Evolutionary conservation across 2,888 invertebrate genomes (phyloP).

Genomic region (Polymixis lichenea): DNA sequence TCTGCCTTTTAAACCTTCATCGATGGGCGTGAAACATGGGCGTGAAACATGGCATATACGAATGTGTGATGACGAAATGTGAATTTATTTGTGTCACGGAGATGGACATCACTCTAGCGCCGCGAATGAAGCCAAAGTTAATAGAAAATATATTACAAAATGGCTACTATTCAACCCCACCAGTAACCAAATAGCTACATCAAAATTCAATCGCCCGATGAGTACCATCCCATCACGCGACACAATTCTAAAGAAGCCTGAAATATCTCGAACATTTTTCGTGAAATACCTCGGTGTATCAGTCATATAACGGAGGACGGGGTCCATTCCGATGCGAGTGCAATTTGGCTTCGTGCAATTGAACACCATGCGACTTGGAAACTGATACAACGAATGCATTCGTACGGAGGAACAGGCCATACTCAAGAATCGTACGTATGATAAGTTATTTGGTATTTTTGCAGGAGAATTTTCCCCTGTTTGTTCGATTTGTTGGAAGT

Average conservation of each 20-base stretch:
- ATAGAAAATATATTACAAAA: background rate
- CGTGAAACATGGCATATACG: too few relatives aligned
- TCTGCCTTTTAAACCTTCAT: background rate
- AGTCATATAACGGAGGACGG: constrained; percentile 56
- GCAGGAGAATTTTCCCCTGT: constrained; percentile 1
- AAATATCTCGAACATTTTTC: constrained; percentile 56
- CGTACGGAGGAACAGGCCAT: constrained; percentile 34
- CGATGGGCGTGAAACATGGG: background rate
- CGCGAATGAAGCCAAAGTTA: background rate
- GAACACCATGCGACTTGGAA: constrained; percentile 86
- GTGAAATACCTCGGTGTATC: constrained; percentile 52
- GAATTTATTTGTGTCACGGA: background rate
- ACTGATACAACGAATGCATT: constrained; percentile 82
- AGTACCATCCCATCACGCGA: constrained; percentile 24
- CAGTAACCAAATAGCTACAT: constrained; percentile 15
- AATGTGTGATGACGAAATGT: background rate
- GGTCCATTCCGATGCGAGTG: constrained; percentile 70
- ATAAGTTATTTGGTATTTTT: constrained; percentile 51
- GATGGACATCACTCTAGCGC: background rate
- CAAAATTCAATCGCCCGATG: constrained; percentile 55
- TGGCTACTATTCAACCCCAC: background rate
- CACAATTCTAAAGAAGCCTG: constrained; percentile 37
- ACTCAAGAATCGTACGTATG: constrained; percentile 32
- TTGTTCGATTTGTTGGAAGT: constrained; percentile 1
- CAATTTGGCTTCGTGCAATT: constrained; percentile 82